Conservation (phyloP, 2,888 invertebrate genomes). For the Cheilosia soror region DNA sequence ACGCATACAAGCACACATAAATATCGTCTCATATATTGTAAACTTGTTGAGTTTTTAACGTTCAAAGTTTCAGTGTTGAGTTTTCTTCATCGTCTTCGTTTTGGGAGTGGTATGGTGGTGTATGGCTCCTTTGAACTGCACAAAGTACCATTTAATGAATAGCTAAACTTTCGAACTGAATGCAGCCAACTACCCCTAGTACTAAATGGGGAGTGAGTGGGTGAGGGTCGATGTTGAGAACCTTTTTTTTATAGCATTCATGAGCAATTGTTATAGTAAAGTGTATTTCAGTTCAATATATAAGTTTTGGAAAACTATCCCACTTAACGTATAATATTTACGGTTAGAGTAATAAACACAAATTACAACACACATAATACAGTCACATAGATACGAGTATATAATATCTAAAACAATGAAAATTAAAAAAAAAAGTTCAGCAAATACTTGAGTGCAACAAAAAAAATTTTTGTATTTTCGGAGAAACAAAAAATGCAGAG, state of each 20-base stretch:
- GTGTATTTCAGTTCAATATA: constrained; percentile 13
- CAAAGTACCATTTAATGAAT: constrained; percentile 71
- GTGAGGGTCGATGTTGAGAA: constrained; percentile 17
- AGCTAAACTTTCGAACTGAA: constrained; percentile 70
- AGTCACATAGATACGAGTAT: constrained; percentile 27
- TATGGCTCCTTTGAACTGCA: constrained; percentile 65
- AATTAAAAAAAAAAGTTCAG: background rate
- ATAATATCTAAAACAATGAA: constrained; percentile 37
- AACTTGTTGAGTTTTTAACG: constrained; percentile 75
- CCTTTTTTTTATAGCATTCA: constrained; percentile 35
- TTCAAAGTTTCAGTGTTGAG: constrained; percentile 68
- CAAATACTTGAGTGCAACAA: background rate
- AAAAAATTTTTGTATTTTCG: too few species aligned
- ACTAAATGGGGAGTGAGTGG: background rate
- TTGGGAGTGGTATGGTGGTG: background rate
- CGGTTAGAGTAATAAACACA: constrained; percentile 26
- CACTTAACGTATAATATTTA: constrained; percentile 32
- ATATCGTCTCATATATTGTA: constrained; percentile 24
- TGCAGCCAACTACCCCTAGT: constrained; percentile 3
- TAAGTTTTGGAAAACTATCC: constrained; percentile 17
- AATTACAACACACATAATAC: constrained; percentile 63
- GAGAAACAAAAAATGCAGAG: too few species aligned
- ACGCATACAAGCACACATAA: constrained; percentile 24
- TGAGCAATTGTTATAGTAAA: constrained; percentile 43
- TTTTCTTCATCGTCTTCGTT: constrained; percentile 36